Conservation (phyloP, 2,113 vertebrate species). For the Malurus melanocephalus region DNA sequence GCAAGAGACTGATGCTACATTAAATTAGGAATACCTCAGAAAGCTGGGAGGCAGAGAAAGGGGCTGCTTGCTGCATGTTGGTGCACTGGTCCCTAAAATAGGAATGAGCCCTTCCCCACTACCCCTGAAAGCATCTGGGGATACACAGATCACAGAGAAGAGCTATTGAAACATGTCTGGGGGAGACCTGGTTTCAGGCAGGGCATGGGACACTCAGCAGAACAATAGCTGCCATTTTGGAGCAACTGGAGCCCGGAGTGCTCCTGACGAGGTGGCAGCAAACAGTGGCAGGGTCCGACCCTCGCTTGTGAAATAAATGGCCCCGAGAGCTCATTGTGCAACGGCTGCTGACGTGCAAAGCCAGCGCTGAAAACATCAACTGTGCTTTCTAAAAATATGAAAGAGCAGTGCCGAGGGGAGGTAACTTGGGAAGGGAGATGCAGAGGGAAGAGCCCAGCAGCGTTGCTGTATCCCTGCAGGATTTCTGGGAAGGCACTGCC, state of each 20-base stretch:
- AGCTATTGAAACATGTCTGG: not conserved
- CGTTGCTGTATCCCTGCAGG: fast-evolving
- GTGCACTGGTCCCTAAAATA: not conserved
- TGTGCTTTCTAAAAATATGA: slow-evolving; percentile 13
- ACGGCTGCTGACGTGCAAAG: not conserved
- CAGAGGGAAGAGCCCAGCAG: not conserved
- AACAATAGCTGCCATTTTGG: slow-evolving; percentile 4
- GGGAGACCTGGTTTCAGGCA: not conserved
- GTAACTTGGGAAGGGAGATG: not conserved
- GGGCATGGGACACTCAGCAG: not conserved
- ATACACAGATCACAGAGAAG: not conserved
- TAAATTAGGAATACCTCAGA: not conserved
- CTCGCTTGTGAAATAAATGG: not conserved
- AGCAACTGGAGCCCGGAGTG: not conserved
- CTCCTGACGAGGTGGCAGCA: not conserved
- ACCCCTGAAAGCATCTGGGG: not conserved
- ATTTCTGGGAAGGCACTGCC: not conserved
- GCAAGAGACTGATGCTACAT: not conserved
- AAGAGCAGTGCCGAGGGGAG: not conserved
- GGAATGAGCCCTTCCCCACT: not conserved
- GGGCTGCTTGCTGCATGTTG: not conserved
- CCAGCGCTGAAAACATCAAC: not conserved
- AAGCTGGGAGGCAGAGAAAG: not conserved
- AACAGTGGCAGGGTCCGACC: fast-evolving
- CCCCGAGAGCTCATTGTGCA: slow-evolving; percentile 4